A percentile compares a stretch with the other conserved stretches of the same genome.
These are phyloP conservation scores for Agapornis canus DNA, from an alignment of 2,797 vertebrate genomes.

Conservation along the genomic window DNA sequence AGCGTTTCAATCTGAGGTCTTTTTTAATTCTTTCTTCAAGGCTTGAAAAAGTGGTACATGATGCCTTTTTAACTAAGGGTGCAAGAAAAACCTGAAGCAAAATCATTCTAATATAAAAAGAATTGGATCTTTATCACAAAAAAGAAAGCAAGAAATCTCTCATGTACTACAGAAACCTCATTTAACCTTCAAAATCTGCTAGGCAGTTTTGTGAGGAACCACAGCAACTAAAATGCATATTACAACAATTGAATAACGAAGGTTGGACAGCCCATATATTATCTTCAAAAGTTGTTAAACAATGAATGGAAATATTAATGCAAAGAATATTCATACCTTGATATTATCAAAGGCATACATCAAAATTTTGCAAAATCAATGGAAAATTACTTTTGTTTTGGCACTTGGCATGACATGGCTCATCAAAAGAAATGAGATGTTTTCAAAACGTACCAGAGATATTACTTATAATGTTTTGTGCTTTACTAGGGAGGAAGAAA, in stretches of 20 bases:
- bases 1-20: neutral
- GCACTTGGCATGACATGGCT: neutral
- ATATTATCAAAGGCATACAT: neutral
- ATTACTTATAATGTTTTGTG: neutral
- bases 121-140: neutral
- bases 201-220: neutral
- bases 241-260: neutral
- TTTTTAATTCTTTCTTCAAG: neutral
- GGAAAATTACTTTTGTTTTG: neutral
- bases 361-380: neutral
- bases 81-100: neutral
- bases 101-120: conserved; percentile 25
- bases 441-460: neutral
- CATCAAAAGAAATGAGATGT: neutral
- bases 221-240: neutral
- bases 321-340: neutral
- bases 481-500: neutral
- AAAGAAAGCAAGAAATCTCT: neutral
- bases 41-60: neutral
- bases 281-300: conserved; percentile 20
- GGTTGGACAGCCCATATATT: neutral
- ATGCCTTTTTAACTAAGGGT: neutral
- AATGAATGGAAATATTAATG: neutral
- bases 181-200: conserved; percentile 22
- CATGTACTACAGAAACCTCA: neutral